Base-by-base conservation (phyloP, 2,113 vertebrate species). In the Semicossyphus pulcher region DNA sequence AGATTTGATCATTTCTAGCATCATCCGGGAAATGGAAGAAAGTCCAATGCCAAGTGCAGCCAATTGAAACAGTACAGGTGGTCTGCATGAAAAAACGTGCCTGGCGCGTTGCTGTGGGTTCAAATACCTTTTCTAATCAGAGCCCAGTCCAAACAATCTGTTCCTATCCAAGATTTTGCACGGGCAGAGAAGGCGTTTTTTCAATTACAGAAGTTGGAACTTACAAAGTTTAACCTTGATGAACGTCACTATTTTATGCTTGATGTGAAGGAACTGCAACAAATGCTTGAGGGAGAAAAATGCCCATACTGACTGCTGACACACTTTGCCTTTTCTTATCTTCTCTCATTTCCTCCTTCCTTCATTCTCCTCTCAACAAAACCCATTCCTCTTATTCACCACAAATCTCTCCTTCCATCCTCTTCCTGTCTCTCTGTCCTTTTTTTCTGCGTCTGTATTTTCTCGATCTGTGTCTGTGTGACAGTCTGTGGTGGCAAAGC, bases 401-500 rank as follows among this genome's bases (percentile, higher is more conserved):
- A 7, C 8, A 41, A 10, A 12, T 56, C 52, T 34, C 18, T 37
- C 32, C 28, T 9, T 37, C 11, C 25, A 7, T 11, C 20, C 4
- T 10, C 36, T 14, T 34, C 21, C 4, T 4, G 11, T 6, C 25
- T n/a, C 5, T n/a, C n/a, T 16, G 25, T 16, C n/a, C n/a, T 39
- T 36, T 23, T 10, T 9, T n/a, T 32, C 12, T 28, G 25, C 48
- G n/a, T 44, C 18, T 4, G 1, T 18, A 44, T 15, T n/a, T 15
- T 44, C 18, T 28, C 48, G 4, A 21, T 53, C 20, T 34, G 12
- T 34, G 5, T 73, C 76, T 76, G 42, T 25, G 51, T 77, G 52
- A 73, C 83, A 79, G 64, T 75, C 79, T 75, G 74, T 54, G 83
- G 71, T 81, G 72, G 34, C 28, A 76, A 74, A 66, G 28, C 62